Conservation (phyloP, 1,140 invertebrate genomes). For the Centruroides sculpturatus region DNA sequence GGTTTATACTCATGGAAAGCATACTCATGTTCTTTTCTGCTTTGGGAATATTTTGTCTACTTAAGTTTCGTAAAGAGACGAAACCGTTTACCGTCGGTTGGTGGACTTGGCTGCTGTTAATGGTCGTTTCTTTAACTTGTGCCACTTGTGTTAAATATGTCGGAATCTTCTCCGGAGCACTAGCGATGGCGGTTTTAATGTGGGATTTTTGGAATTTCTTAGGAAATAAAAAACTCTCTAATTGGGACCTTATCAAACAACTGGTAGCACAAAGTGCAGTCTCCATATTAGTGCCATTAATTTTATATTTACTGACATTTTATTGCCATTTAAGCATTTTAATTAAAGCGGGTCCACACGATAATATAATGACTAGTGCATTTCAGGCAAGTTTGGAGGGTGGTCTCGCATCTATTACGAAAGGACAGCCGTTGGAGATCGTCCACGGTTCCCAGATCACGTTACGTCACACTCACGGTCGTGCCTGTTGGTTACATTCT, state of each 20-base stretch:
- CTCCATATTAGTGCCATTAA: slow-evolving; percentile 30
- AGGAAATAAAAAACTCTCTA: background rate
- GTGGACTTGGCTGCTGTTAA: slow-evolving; percentile 49
- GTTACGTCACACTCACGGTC: slow-evolving; percentile 69
- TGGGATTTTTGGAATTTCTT: slow-evolving; percentile 59
- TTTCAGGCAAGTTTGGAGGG: slow-evolving; percentile 94
- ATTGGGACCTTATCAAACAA: too few relatives aligned
- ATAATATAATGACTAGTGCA: slow-evolving; percentile 91
- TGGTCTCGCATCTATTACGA: slow-evolving; percentile 82
- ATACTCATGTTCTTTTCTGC: slow-evolving; percentile 76
- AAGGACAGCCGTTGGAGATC: slow-evolving; percentile 78
- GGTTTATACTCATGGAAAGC: slow-evolving; percentile 90
- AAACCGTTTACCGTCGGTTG: slow-evolving; percentile 41
- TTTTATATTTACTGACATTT: slow-evolving; percentile 67
- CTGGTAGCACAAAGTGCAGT: too few relatives aligned
- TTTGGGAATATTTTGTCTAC: slow-evolving; percentile 56
- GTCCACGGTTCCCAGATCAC: slow-evolving; percentile 92
- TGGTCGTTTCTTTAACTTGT: slow-evolving; percentile 43
- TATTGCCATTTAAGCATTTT: slow-evolving; percentile 72
- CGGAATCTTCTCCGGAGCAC: slow-evolving; percentile 61
- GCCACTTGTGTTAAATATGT: slow-evolving; percentile 73
- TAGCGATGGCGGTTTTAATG: slow-evolving; percentile 52
- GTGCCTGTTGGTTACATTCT: slow-evolving; percentile 91
- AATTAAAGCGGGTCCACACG: slow-evolving; percentile 82
- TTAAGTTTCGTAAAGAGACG: slow-evolving; percentile 51